Base-by-base conservation (phyloP, 2,888 invertebrate genomes). In the Coremacera marginata region DNA sequence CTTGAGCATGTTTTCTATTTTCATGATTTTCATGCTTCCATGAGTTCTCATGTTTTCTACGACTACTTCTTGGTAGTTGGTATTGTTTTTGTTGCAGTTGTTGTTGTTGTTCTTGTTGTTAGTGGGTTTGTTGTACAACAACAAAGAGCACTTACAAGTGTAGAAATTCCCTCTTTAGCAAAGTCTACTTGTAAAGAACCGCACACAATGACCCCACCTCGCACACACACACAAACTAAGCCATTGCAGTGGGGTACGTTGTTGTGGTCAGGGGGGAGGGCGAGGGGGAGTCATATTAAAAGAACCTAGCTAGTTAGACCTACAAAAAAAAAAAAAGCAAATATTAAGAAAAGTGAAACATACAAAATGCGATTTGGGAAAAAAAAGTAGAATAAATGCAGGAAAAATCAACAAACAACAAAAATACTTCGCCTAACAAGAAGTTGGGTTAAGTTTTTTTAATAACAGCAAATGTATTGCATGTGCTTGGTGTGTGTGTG, bases 81-180 rank as follows among this genome's bases (percentile, higher is more conserved):
- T 44, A 27, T 44, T 49, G 49, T 51, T 67, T 60, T 63, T 72
- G 55, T 62, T 68, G 44, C 16, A 49, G 67, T 60, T 27, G 77
- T 76, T 68, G 72, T 76, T 72, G 63, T 80, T 78, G 70, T 65
- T 77, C 72, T 80, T 78, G 79, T 73, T 77, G 80, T 74, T 81
- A 76, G 80, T 82, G 81, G 79, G 82, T 44, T 34, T 27, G 14
- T 63, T 31, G n/a, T 31, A 62, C 60, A 44, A 62, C 5, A 72
- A 25, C 37, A 44, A 27, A 57, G 71, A 71, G 25, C 57, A 37
- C 52, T 51, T 73, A 73, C 63, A 73, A 73, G 73, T 63, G 63
- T 65, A 72, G 62, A 72, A 63, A 27, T 25, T 22, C 31, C 57
- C 73, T 70, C 75, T 31, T 22, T 34, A 9, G 27, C 67, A 37